These are phyloP conservation scores for Dryobates pubescens DNA, from an alignment of 2,797 vertebrate species.

Conservation along the genomic window DNA sequence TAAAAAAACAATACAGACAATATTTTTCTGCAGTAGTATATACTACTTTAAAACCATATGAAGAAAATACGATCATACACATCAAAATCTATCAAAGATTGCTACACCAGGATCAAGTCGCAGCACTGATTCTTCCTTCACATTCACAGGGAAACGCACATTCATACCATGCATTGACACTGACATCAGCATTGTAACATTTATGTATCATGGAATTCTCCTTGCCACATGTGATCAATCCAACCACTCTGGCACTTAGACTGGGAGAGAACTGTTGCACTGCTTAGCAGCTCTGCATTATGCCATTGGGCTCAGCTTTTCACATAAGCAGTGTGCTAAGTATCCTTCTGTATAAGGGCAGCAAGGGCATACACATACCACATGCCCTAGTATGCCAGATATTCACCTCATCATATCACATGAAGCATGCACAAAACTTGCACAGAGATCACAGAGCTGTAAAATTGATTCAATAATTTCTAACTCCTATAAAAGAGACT, in stretches of 20 bases:
- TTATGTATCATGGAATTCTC: background rate
- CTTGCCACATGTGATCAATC: background rate
- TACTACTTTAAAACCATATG: background rate
- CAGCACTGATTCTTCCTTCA: background rate
- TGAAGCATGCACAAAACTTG: background rate
- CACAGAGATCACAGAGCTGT: background rate
- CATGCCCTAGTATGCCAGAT: background rate
- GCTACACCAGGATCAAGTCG: background rate
- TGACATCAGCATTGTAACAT: background rate
- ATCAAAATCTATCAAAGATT: background rate
- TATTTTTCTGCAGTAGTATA: background rate
- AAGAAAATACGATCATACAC: background rate
- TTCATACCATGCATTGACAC: background rate
- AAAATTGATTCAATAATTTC: background rate
- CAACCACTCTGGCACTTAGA: background rate
- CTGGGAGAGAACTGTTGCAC: background rate
- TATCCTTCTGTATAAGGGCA: accelerated
- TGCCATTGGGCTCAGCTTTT: background rate
- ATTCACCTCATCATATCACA: background rate
- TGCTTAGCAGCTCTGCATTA: background rate
- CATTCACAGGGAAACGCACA: background rate
- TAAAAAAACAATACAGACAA: background rate
- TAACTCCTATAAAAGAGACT: background rate
- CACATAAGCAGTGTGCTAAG: background rate
- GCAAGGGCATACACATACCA: background rate